Evolutionary conservation across 30 jellyfish, hydroid and myxozoan species (phyloP), one percentile per base, ranked within the genome.

Genomic region (Aurelia sp.): DNA sequence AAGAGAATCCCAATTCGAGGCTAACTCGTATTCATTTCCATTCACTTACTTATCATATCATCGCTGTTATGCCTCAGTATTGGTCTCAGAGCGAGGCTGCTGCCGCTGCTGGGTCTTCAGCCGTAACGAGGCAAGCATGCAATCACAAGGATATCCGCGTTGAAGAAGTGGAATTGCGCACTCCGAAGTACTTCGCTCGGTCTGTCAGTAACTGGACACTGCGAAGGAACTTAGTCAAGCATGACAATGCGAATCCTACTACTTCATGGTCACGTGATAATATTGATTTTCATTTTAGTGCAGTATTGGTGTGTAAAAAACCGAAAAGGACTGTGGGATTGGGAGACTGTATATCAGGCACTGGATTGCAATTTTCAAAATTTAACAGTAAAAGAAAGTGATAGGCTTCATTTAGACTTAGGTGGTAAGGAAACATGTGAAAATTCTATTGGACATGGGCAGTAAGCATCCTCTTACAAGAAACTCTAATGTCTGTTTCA

Each of bases 71-170:
- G 76, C 97, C 96, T 4, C 85, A 50, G 60, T 50, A 72, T 33
- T 92, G 98, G 98, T 72, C 83, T 64, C 84, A 87, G 27, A 86
- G 88, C 63, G 84, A 64, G 74, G 92, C 90, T 27, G 98, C 98
- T n/a, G 90, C 98, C 3, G 98, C 96, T 4, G 98, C 98, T 18
- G 98, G 98, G 62, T 92, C 98, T 3, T 78, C 97, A 12, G 95
- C 97, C 13, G 97, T 95, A 5, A 84, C 97, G 2, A 73, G 89
- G 20, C 98, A 92, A 66, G 98, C 98, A 18, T 92, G 98, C 76
- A 85, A 92, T 70, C 92, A 92, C 48, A 97, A 86, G 35, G 80
- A 80, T 52, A 67, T 92, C 60, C 71, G 33, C 47, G 52, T 74
- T 0, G 60, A 69, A 4, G 97, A 92, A 63, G 97, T 92, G 13